Conservation (phyloP, 23 tunicate species). For the Halocynthia roretzi region DNA sequence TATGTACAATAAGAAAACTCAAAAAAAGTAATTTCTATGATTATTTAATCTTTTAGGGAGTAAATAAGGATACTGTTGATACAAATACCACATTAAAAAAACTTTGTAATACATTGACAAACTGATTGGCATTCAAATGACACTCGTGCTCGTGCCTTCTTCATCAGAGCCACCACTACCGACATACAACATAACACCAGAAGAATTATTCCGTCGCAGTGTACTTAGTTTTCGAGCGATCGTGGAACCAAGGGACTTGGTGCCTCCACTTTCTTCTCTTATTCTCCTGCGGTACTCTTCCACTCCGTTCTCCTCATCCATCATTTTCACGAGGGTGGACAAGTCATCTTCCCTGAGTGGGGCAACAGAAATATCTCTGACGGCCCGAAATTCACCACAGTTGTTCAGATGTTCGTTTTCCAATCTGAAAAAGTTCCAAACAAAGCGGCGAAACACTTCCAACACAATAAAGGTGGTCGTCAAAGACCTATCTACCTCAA, state of each 20-base stretch:
- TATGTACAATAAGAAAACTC: no score
- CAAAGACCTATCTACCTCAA: constrained; percentile 3
- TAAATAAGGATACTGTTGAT: no score
- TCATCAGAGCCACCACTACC: constrained; percentile 32
- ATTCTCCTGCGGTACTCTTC: constrained; percentile 28
- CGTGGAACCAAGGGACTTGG: background rate
- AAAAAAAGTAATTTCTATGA: no score
- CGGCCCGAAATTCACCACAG: constrained; percentile 99
- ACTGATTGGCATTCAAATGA: background rate
- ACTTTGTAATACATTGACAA: background rate
- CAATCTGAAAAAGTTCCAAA: constrained; percentile 98
- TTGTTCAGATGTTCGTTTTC: constrained; percentile 99
- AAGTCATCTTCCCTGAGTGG: constrained; percentile 81
- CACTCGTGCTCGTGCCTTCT: constrained; percentile 28
- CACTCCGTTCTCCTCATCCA: constrained; percentile 74
- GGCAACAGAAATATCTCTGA: constrained; percentile 91
- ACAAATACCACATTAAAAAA: no score
- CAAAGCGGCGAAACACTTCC: constrained; percentile 85
- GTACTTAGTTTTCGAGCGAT: background rate
- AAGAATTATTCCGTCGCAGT: constrained; percentile 20
- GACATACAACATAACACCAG: constrained; percentile 22
- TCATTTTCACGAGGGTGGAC: constrained; percentile 52
- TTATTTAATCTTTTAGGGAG: no score
- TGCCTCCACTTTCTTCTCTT: constrained; percentile 12
- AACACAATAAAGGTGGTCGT: constrained; percentile 24